Base-by-base conservation (phyloP, 2,888 invertebrate species). In the Drosophila niveifrons region DNA sequence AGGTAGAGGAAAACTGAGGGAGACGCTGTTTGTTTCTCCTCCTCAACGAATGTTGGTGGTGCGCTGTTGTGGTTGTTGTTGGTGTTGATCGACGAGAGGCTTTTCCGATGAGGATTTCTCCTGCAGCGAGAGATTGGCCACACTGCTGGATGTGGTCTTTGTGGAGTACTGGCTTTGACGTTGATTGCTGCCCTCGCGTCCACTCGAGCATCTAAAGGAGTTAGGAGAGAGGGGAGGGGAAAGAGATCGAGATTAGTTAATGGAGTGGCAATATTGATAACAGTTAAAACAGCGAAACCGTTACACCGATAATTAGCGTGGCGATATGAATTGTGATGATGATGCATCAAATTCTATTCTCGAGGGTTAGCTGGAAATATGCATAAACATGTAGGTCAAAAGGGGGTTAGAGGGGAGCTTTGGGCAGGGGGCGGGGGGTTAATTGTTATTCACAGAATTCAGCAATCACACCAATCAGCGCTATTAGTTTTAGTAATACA, bases 161-260 rank as follows among this genome's bases (percentile, higher is more conserved):
- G 90, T 92, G 66, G 92, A 92, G 75, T 90, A 92, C 71, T 92
- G 92, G 66, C 92, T 92, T 75, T 92, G 92, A 39, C 92, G 91
- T 74, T 91, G 91, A 51, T 89, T 80, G 75, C 87, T 88, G 75
- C 89, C 84, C 41, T 89, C 90, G 51, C 90, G 89, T 51, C 69
- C 67, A 65, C 91, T 91, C 47, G 84, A 78, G 73, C 90, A 91
- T 84, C 92, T 92, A 66, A 7, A 46, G 11, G 4, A 8, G 11
- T 9, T 8, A 9, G 2, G 29, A 36, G 34, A 3, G n/a, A 6
- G 36, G 18, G 11, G 9, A 11, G 9, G 3, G 8, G 44, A 31
- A 31, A 28, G 17, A 28, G 13, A 34, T 29, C n/a, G 28, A 28
- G 29, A 50, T 23, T 23, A 57, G 61, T 64, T 77, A 66, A 52